These are phyloP conservation scores for Aphelinus certus DNA, from an alignment of 1,140 invertebrate genomes.

Conservation along the genomic window DNA sequence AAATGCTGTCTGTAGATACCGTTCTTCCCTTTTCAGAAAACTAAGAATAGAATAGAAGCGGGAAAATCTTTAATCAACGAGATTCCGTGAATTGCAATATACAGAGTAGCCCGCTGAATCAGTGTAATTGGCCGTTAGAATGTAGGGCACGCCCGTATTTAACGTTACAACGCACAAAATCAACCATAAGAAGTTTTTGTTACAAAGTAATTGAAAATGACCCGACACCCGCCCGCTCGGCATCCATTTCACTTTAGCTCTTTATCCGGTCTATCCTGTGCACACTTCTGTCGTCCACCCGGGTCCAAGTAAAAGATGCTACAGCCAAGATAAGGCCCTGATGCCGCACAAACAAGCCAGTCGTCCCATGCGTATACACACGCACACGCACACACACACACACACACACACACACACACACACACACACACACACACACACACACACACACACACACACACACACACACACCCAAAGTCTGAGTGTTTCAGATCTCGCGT, in stretches of 20 bases:
- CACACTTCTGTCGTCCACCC: slow-evolving; percentile 1
- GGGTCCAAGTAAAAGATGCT: slow-evolving; percentile 18
- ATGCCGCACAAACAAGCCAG: background rate
- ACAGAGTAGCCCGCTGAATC: no score
- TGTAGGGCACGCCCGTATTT: no score
- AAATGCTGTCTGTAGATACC: no score
- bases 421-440: background rate
- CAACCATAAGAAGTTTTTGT: background rate
- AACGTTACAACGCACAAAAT: no score
- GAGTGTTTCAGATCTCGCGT: slow-evolving; percentile 13
- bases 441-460: background rate
- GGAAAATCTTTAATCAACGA: no score
- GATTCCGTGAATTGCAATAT: no score
- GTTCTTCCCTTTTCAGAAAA: no score
- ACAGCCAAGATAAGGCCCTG: slow-evolving; percentile 11
- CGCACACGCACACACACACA: background rate
- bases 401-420: no score
- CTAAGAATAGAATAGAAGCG: no score
- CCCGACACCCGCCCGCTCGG: slow-evolving; percentile 2
- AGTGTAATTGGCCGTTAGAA: no score
- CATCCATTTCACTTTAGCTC: slow-evolving; percentile 17
- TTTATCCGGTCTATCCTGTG: background rate
- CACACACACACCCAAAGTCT: no score
- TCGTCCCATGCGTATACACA: background rate
- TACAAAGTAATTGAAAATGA: slow-evolving; percentile 30